Evolutionary conservation across 2,113 vertebrate genomes (phyloP), one percentile per base, ranked within the genome.

Genomic region (Varanus salvator): DNA sequence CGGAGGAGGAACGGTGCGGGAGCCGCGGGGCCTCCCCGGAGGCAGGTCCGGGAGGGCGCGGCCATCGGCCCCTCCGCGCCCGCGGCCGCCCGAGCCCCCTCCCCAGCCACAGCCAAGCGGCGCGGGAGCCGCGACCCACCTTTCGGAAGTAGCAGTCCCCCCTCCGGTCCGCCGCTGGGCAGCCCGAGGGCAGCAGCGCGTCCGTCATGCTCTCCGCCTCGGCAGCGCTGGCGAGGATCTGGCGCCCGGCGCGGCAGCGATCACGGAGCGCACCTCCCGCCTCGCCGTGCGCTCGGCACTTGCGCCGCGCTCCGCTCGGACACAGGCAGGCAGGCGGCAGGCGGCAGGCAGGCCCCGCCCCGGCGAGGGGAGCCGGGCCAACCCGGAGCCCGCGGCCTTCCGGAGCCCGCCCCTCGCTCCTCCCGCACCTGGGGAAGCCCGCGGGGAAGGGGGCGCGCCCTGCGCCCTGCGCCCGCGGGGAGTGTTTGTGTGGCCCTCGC

Each of bases 61-160:
- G 38, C 38, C 38, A 44, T 44, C 38, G 38, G 17, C 60, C 21
- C 54, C 54, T 6, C 54, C 54, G 6, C 9, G 57, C 60, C 60
- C 3, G 60, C 15, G 17, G 17, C 60, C 21, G 60, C 17, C 19
- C 17, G 15, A 64, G 3, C 3, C 15, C 3, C 57, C 57, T 15
- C 17, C 15, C 60, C 17, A 31, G 29, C 71, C 1, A 44, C 38
- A 44, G 38, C 38, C 1, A 44, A 44, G 38, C 38, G 38, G 38
- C 38, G 38, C 38, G 38, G 38, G 38, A 44, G 44, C 27, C n/a
- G 6, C 27, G 7, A 8, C 83, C 82, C 31, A 97, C 97, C 97
- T 97, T 98, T 60, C 97, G 96, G 96, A 97, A 98, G 91, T 97
- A 97, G 92, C 94, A 38, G 17, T 95, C 92, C 38, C 80, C 81